Conservation (phyloP, 2,888 invertebrate genomes). For the Hemicrepidius hirtus region DNA sequence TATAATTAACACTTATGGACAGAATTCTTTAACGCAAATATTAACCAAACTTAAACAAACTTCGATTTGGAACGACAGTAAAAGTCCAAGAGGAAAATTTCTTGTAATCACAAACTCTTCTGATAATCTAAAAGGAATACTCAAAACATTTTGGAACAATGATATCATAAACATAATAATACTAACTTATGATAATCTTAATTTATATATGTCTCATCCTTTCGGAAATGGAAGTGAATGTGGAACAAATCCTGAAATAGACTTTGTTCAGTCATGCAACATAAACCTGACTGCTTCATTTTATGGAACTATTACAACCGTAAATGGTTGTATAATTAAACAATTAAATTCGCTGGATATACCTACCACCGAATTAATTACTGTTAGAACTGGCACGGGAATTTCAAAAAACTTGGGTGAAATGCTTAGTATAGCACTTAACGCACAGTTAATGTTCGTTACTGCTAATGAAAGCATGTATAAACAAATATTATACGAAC, state of each 20-base stretch:
- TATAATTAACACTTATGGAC: neutral
- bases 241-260: neutral
- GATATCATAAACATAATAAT: neutral
- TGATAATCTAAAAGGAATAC: neutral
- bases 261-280: neutral
- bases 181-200: neutral
- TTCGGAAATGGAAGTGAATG: neutral
- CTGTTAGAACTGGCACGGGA: no score
- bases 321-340: no score
- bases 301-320: no score
- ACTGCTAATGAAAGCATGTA: no score
- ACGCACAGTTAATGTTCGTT: no score
- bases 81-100: slow-evolving; percentile 4
- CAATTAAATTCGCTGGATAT: no score
- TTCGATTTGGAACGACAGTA: neutral
- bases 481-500: no score
- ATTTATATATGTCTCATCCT: neutral
- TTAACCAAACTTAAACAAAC: neutral
- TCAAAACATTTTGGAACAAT: neutral
- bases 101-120: neutral
- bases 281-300: no score
- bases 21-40: neutral
- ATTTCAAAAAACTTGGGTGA: no score
- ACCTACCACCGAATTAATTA: no score
- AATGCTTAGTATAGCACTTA: no score